These are phyloP conservation scores for Spizaetus ornatus DNA, from an alignment of 2,113 vertebrate species.

Conservation along the genomic window DNA sequence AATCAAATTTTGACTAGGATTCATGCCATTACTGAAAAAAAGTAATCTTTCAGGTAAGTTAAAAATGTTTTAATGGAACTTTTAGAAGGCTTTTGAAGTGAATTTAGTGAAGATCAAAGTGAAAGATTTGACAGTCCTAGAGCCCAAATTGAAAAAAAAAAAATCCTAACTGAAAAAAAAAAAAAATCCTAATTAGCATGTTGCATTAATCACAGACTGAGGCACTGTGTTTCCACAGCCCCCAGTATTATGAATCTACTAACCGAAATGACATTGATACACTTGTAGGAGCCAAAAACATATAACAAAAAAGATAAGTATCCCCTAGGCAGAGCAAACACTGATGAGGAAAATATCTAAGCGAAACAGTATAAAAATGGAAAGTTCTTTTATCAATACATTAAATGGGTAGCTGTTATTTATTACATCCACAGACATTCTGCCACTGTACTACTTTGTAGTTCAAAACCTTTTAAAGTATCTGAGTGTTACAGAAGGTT, in stretches of 20 bases:
- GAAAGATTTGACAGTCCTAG: not conserved
- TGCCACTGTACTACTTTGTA: not conserved
- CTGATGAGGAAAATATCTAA: not conserved
- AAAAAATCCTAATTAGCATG: not conserved
- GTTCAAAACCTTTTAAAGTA: not conserved
- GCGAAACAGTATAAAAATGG: not conserved
- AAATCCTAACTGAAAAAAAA: not conserved
- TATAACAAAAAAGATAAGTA: not conserved
- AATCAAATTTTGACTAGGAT: not conserved
- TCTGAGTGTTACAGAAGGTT: not conserved
- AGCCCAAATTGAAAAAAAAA: conserved; percentile 15
- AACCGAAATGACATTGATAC: not conserved
- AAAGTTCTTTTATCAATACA: not conserved
- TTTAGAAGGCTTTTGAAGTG: conserved; percentile 29
- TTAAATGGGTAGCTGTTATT: not conserved
- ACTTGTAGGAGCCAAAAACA: not conserved
- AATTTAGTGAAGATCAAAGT: conserved; percentile 39
- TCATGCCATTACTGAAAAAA: not conserved
- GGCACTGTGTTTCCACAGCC: not conserved
- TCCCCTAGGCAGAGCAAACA: not conserved
- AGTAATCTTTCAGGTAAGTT: not conserved
- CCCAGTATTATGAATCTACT: not conserved
- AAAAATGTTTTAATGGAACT: not conserved
- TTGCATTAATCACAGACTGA: conserved; percentile 45
- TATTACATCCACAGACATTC: not conserved